A percentile compares a stretch with the other conserved stretches of the same genome.
Evolutionary conservation across 2,888 invertebrate genomes (phyloP).

Genomic region (Priocnemis perturbator): DNA sequence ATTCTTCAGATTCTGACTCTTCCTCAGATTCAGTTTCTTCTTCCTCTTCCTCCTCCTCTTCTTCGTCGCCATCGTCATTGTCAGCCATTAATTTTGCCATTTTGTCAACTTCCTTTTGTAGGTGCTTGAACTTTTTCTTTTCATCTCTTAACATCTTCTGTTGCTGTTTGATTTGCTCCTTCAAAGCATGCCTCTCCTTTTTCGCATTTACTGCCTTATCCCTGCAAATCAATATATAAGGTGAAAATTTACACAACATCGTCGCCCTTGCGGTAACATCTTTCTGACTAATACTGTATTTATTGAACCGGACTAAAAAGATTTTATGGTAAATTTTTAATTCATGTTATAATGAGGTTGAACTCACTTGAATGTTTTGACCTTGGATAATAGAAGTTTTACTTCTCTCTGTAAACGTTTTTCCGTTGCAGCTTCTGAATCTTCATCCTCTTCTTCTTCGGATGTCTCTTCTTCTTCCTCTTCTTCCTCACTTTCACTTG

Average conservation of each 20-base stretch:
- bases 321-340: not conserved
- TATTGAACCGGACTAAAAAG: not conserved
- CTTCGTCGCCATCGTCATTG: conserved; percentile 83
- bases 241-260: no score
- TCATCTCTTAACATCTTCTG: conserved; percentile 87
- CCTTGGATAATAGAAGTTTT: conserved; percentile 79
- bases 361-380: conserved; percentile 74
- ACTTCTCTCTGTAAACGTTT: conserved; percentile 82
- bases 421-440: conserved; percentile 81
- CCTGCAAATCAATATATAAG: conserved; percentile 66
- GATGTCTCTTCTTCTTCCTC: conserved; percentile 78
- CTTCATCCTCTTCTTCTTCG: conserved; percentile 80
- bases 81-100: conserved; percentile 93
- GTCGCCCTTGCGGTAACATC: no score
- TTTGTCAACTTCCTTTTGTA: conserved; percentile 93
- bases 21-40: conserved; percentile 74
- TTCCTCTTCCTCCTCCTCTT: conserved; percentile 79
- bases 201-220: conserved; percentile 84
- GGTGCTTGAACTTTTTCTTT: conserved; percentile 87
- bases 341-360: not conserved
- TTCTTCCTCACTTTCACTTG: conserved; percentile 72
- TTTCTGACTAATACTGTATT: no score
- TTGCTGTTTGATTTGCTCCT: conserved; percentile 88
- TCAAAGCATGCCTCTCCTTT: conserved; percentile 86
- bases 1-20: conserved; percentile 79